Evolutionary conservation across 2,888 invertebrate species (phyloP), one percentile per base, ranked within the genome.

Genomic region (Herminia tarsipennalis): DNA sequence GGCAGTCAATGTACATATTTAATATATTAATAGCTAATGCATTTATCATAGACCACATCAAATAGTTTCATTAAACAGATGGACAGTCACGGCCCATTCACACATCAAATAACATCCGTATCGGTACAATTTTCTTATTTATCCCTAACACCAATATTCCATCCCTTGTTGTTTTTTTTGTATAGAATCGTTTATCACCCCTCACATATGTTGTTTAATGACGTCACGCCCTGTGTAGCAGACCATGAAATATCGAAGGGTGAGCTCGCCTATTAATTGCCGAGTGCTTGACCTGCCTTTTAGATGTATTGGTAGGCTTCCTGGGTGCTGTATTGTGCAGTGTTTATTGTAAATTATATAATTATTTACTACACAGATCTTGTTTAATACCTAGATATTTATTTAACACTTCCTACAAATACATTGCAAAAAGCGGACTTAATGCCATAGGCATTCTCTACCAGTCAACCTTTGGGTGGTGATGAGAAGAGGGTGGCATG

Each of bases 201-300:
- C 47, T 28, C 43, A 34, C 66, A 64, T 67, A 66, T 67, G 61
- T 38, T 57, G 53, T 28, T 38, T 57, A 60, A 66, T 61, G 61
- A 48, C 58, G 65, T 58, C 61, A 66, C 53, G 38, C 52, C 36
- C 59, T 58, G 63, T 61, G 69, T 66, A 58, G 56, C 65, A 61
- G 47, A 56, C 66, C 73, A 70, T 77, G 72, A 70, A 77, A 72
- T 68, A 70, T 73, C 62, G 55, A 74, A 66, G 73, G 63, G 67
- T 56, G 47, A 73, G 70, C 58, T 57, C 53, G 40, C 55, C 44
- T 62, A 58, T 60, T 68, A 67, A 67, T 71, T 67, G 70, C 51
- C 35, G 30, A 40, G 29, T 43, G 59, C 59, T 38, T 48, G 51
- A 58, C 56, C 48, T 47, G 40, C 46, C 51, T 56, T 28, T 22